A percentile compares a stretch with the other conserved stretches of the same genome.
phyloP scores from a whole-genome alignment of 2,797 vertebrate species.

The Clarias pachynema region DNA sequence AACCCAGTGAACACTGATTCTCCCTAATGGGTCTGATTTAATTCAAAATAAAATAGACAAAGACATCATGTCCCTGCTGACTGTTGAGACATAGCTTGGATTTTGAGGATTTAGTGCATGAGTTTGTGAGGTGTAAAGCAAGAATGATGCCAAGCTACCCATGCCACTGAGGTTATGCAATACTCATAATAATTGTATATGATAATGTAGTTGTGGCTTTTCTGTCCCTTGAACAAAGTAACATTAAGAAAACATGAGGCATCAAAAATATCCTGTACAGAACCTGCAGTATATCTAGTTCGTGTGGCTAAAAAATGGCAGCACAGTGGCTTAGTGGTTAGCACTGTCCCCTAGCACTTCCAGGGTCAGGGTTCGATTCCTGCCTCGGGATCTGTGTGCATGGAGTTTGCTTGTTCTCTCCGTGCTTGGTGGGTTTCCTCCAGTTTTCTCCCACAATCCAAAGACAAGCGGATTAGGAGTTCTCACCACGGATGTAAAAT shows the following conservation, averaged over 20 bases:
- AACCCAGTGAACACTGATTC: neutral
- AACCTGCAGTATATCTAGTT: neutral
- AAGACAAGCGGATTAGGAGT: too few species aligned
- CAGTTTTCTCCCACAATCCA: too few species aligned
- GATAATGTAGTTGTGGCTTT: neutral
- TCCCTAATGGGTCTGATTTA: neutral
- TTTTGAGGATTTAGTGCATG: neutral
- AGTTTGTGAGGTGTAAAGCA: neutral
- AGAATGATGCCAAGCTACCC: neutral
- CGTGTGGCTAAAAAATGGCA: neutral
- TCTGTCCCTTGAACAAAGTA: neutral
- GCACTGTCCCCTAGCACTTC: too few species aligned
- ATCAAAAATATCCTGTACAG: neutral
- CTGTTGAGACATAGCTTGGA: neutral
- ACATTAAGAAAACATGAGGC: neutral
- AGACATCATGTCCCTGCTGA: neutral
- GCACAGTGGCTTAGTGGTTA: too few species aligned
- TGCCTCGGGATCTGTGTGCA: too few species aligned
- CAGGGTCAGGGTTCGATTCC: too few species aligned
- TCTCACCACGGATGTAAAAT: too few species aligned
- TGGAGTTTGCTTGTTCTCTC: too few species aligned
- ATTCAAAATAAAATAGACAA: neutral
- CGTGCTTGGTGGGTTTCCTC: too few species aligned
- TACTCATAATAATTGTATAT: neutral
- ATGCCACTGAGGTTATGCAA: neutral